Conservation (phyloP, 1,140 invertebrate genomes). For the Drosophila miranda region DNA sequence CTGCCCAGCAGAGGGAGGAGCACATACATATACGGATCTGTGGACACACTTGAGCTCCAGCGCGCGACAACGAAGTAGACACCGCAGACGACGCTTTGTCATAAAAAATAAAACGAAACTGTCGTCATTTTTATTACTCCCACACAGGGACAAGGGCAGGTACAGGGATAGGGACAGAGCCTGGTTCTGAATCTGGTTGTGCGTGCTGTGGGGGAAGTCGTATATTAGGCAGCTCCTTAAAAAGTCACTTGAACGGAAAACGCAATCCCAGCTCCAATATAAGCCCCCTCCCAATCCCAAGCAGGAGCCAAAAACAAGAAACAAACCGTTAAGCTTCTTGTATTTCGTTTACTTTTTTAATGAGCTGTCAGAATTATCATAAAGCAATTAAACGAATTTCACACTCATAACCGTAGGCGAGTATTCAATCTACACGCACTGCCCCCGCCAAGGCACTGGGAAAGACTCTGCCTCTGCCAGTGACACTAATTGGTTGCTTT, state of each 20-base stretch:
- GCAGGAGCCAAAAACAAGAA: conserved; percentile 20
- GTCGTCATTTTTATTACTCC: conserved; percentile 73
- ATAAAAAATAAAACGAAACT: conserved; percentile 78
- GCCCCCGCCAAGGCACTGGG: conserved; percentile 21
- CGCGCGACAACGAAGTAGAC: conserved; percentile 16
- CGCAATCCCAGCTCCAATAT: conserved; percentile 20
- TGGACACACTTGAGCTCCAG: conserved; percentile 52
- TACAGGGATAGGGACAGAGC: conserved; percentile 16
- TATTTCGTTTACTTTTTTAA: conserved; percentile 53
- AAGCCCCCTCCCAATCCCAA: not conserved
- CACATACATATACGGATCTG: conserved; percentile 44
- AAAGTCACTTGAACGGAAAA: conserved; percentile 62
- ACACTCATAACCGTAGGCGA: conserved; percentile 47
- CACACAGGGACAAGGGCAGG: conserved; percentile 39
- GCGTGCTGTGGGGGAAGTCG: conserved; percentile 52
- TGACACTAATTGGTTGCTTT: conserved; percentile 82
- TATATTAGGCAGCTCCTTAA: conserved; percentile 75
- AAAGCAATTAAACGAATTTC: conserved; percentile 78
- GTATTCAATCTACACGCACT: conserved; percentile 50
- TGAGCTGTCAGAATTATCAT: conserved; percentile 78
- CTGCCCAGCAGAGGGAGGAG: conserved; percentile 36
- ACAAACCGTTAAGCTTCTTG: conserved; percentile 26
- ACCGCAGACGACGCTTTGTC: conserved; percentile 66
- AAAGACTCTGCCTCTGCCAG: conserved; percentile 53
- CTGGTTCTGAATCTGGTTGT: conserved; percentile 13